A percentile compares a stretch with the other conserved stretches of the same genome.
These are phyloP conservation scores for Synergus laeviventris DNA, from an alignment of 2,888 invertebrate species.

Conservation along the genomic window DNA sequence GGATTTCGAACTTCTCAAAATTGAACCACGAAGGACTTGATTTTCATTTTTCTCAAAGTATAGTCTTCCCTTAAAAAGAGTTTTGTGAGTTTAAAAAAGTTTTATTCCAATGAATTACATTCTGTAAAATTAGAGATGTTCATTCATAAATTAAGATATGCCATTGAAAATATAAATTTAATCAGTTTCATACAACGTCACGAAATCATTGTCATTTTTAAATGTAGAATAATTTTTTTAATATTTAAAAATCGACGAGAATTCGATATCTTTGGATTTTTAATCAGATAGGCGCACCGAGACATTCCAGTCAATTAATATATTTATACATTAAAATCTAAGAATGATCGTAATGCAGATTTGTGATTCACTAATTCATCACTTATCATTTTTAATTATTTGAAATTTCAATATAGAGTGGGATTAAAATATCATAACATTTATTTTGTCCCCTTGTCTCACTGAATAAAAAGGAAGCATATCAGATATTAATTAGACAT, in stretches of 20 bases:
- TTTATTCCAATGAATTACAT: background rate
- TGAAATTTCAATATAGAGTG: background rate
- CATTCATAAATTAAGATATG: background rate
- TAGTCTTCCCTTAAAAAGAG: conserved; percentile 1
- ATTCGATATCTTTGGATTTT: background rate
- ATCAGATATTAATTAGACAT: conserved; percentile 24
- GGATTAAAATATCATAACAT: background rate
- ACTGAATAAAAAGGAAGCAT: conserved; percentile 16
- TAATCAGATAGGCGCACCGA: background rate
- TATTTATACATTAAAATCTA: conserved; percentile 13
- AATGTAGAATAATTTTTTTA: background rate
- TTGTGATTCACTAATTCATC: background rate
- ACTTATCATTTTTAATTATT: background rate
- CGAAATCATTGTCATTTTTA: background rate
- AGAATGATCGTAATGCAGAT: background rate
- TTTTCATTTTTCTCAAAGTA: conserved; percentile 15
- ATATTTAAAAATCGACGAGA: background rate
- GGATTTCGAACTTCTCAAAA: conserved; percentile 1
- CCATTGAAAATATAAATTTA: background rate
- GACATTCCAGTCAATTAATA: conserved; percentile 35
- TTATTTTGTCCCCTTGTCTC: background rate
- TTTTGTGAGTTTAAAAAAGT: background rate
- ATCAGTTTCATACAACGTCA: background rate
- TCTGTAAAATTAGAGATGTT: background rate
- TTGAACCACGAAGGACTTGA: background rate